A percentile compares a stretch with the other conserved stretches of the same genome.
Conservation (phyloP, 2,888 invertebrate genomes). For the Cryptophagus acutangulus region DNA sequence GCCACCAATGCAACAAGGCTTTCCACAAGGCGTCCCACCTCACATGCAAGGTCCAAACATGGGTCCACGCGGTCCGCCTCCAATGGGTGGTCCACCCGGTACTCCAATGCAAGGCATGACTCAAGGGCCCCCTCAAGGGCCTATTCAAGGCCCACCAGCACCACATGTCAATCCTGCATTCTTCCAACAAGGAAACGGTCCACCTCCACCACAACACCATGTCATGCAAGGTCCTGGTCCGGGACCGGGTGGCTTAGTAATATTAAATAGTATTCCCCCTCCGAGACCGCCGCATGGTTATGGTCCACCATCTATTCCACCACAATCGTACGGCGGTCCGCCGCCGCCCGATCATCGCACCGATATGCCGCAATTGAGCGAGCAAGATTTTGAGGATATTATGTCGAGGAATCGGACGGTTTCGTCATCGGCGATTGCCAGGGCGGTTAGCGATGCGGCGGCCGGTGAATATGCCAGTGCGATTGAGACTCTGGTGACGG, state of each 20-base stretch:
- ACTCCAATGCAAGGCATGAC: slow-evolving; percentile 52
- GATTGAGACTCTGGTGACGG: slow-evolving; percentile 97
- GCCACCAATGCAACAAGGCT: slow-evolving; percentile 67
- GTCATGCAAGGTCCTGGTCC: slow-evolving; percentile 42
- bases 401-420: slow-evolving; percentile 97
- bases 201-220: slow-evolving; percentile 55
- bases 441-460: slow-evolving; percentile 96
- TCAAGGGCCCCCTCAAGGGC: slow-evolving; percentile 53
- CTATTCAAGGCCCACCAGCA: no score
- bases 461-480: slow-evolving; percentile 97
- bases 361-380: slow-evolving; percentile 67
- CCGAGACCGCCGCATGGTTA: slow-evolving; percentile 54
- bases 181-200: slow-evolving; percentile 73
- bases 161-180: slow-evolving; percentile 97
- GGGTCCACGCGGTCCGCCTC: slow-evolving; percentile 57
- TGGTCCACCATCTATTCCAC: slow-evolving; percentile 50
- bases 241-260: slow-evolving; percentile 45
- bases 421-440: slow-evolving; percentile 92
- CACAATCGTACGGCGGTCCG: slow-evolving; percentile 57
- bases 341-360: slow-evolving; percentile 53
- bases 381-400: slow-evolving; percentile 97
- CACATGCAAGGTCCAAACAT: slow-evolving; percentile 61
- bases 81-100: slow-evolving; percentile 48
- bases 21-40: slow-evolving; percentile 65
- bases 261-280: slow-evolving; percentile 36